Evolutionary conservation across 2,797 vertebrate genomes (phyloP).

Genomic region (Odontamblyopus rebecca): DNA sequence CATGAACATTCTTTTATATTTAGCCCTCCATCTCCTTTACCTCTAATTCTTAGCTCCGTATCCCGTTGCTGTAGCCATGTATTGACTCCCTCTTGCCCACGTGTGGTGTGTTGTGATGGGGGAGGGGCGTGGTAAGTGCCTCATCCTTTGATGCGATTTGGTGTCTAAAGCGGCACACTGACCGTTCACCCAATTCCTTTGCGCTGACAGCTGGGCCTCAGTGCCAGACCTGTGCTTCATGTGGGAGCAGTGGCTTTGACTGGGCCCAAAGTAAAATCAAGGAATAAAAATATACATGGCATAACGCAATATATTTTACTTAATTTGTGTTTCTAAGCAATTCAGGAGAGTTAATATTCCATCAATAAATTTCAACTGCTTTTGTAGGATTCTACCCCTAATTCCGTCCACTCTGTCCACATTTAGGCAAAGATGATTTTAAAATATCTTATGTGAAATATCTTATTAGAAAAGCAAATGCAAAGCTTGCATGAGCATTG

Average conservation of each 20-base stretch:
- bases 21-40: background rate
- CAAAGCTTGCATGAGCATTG: too few relatives aligned
- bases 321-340: background rate
- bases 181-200: constrained; percentile 63
- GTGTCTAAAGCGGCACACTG: constrained; percentile 56
- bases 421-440: too few relatives aligned
- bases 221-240: constrained; percentile 19
- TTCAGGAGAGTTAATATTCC: background rate
- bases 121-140: constrained; percentile 32
- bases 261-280: background rate
- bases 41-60: background rate
- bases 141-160: constrained; percentile 71
- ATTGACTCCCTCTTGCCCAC: constrained; percentile 17
- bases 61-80: background rate
- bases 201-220: constrained; percentile 45
- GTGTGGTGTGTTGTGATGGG: constrained; percentile 10
- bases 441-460: too few relatives aligned
- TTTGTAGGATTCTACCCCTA: background rate
- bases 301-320: background rate
- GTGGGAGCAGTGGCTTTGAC: background rate
- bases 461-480: too few relatives aligned
- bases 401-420: too few relatives aligned
- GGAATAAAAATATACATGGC: background rate
- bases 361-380: background rate
- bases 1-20: background rate